These are phyloP conservation scores for Calephelis virginiensis DNA, from an alignment of 1,140 invertebrate genomes.

Conservation along the genomic window DNA sequence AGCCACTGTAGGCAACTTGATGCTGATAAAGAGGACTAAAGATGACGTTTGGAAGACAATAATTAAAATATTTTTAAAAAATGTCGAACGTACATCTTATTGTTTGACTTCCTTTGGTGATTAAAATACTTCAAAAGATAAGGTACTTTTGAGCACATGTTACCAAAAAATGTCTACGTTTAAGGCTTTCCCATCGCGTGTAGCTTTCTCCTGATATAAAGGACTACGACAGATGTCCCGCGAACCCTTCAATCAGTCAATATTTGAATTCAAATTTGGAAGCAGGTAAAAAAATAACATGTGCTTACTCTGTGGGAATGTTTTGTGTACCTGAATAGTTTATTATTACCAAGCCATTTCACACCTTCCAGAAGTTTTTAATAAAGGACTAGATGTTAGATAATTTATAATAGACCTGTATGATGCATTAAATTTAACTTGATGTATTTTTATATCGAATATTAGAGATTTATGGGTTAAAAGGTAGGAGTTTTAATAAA, in stretches of 20 bases:
- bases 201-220: slow-evolving; percentile 51
- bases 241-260: slow-evolving; percentile 73
- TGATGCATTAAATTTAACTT: background rate
- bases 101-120: too few relatives aligned
- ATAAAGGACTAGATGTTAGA: background rate
- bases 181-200: slow-evolving; percentile 56
- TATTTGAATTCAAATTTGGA: slow-evolving; percentile 62
- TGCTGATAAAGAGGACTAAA: too few relatives aligned
- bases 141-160: slow-evolving; percentile 52
- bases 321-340: slow-evolving; percentile 25
- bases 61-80: too few relatives aligned
- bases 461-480: background rate
- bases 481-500: too few relatives aligned
- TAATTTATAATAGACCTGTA: background rate
- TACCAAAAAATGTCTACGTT: slow-evolving; percentile 39
- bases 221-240: slow-evolving; percentile 60
- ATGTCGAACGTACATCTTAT: too few relatives aligned
- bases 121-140: slow-evolving; percentile 40
- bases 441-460: background rate
- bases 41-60: too few relatives aligned
- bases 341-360: slow-evolving; percentile 7
- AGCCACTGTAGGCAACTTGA: too few relatives aligned
- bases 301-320: slow-evolving; percentile 46
- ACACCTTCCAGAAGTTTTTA: slow-evolving; percentile 7
- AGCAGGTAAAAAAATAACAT: slow-evolving; percentile 45